Evolutionary conservation across 2,797 vertebrate species (phyloP).

Genomic region (Falco columbarius): DNA sequence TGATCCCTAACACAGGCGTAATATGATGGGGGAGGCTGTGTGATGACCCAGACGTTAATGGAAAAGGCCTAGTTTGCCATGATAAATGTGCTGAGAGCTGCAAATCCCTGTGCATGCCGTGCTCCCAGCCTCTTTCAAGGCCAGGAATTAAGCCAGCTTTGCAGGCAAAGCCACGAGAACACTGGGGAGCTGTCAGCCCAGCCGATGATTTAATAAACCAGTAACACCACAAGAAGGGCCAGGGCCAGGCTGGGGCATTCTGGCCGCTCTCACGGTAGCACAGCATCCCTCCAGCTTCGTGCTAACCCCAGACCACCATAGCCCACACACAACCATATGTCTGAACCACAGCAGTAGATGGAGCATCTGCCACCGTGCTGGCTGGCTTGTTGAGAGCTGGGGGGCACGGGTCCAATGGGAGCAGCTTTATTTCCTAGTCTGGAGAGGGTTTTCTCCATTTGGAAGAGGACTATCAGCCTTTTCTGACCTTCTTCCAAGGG

Average conservation of each 20-base stretch:
- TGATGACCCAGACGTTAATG: not conserved
- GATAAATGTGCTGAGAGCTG: not conserved
- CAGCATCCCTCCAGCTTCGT: not conserved
- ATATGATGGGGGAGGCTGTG: not conserved
- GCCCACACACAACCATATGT: not conserved
- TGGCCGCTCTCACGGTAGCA: not conserved
- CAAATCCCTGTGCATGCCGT: not conserved
- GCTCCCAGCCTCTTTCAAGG: not conserved
- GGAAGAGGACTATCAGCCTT: slow-evolving; percentile 17
- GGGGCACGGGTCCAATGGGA: not conserved
- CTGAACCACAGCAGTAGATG: not conserved
- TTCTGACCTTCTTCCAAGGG: slow-evolving; percentile 40
- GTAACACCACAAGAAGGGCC: not conserved
- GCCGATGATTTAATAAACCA: not conserved
- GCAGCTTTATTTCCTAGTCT: not conserved
- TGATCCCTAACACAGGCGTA: rapidly evolving
- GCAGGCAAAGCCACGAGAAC: not conserved
- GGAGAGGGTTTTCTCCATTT: slow-evolving; percentile 2
- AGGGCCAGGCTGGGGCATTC: not conserved
- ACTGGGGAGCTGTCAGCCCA: not conserved
- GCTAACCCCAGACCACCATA: not conserved
- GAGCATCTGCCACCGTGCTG: not conserved
- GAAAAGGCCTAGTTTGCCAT: not conserved
- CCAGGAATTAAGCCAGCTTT: slow-evolving; percentile 16
- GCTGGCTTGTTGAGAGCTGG: not conserved